Base-by-base conservation (phyloP, 2,113 vertebrate species). In the Oreochromis aureus region DNA sequence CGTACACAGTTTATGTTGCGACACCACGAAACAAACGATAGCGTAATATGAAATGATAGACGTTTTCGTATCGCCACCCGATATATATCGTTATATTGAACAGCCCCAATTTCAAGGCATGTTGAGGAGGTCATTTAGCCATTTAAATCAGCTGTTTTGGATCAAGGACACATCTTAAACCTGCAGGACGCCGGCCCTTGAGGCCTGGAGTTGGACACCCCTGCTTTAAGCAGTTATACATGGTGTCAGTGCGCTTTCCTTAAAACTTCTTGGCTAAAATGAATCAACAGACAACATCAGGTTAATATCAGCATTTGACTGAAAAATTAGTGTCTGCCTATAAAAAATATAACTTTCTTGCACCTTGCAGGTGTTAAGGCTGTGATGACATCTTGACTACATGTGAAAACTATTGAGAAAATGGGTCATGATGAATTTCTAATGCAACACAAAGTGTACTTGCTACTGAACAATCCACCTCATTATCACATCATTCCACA, bases 1-100 rank as follows among this genome's bases (percentile, higher is more conserved):
- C 0, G 12, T 56, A 15, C 13, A 56, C 22, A 0, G 55, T 56
- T 56, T 56, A 56, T 56, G 11, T 27, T 56, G 55, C 11, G 0
- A 56, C 55, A 56, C 55, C 55, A 7, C 11, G 6, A 15, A 58
- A 58, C 55, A 15, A 58, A 58, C 12, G 4, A 56, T 13, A 27
- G 55, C 6, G 11, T 27, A 56, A 56, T 13, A 56, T 13, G 0
- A 56, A 27, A 56, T 18, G 0, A 58, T 8, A 58, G 55, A 58
- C 24, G 4, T 58, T 58, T 58, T 58, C 4, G 27, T 27, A 27
- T 27, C 27, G 27, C 27, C 27, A 27, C 27, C 27, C 27, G 2
- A 58, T 30, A 58, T 58, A 58, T 30, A 1, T 8, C 55, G 0
- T 58, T 30, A 58, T 58, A 58, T 58, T 24, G 15, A 58, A 16